A percentile compares a stretch with the other conserved stretches of the same genome.
phyloP scores from a whole-genome alignment of 2,797 vertebrate species.

The Melanotaenia pygmaea region DNA sequence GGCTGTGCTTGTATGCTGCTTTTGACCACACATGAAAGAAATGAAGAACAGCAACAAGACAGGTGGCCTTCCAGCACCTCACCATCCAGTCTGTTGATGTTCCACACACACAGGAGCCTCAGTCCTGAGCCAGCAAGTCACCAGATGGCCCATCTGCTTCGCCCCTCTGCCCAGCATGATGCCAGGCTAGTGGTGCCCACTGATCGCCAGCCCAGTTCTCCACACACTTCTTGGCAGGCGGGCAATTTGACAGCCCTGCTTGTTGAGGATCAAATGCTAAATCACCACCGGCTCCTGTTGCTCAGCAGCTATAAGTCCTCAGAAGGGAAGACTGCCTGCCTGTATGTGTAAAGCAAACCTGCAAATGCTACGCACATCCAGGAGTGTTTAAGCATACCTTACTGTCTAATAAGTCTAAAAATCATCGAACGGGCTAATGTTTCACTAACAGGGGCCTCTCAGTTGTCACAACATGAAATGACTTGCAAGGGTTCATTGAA shows the following conservation, averaged over 20 bases:
- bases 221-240: conserved; percentile 65
- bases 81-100: conserved; percentile 41
- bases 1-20: conserved; percentile 30
- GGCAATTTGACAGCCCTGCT: conserved; percentile 51
- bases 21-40: conserved; percentile 67
- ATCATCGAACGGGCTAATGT: conserved; percentile 16
- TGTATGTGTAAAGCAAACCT: conserved; percentile 30
- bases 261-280: conserved; percentile 68
- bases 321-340: conserved; percentile 39
- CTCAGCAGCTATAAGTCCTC: conserved; percentile 51
- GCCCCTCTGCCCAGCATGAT: conserved; percentile 69
- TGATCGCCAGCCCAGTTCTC: conserved; percentile 71
- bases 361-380: conserved; percentile 30
- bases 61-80: conserved; percentile 77
- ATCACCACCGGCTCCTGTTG: conserved; percentile 51
- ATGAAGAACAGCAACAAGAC: conserved; percentile 65
- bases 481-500: conserved; percentile 29
- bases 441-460: conserved; percentile 29
- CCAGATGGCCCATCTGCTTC: conserved; percentile 84
- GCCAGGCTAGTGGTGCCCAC: conserved; percentile 68
- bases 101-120: conserved; percentile 58
- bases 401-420: conserved; percentile 22
- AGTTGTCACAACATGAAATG: conserved; percentile 44
- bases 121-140: conserved; percentile 71
- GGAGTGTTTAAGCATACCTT: conserved; percentile 35